These are phyloP conservation scores for Idaea dimidiata DNA, from an alignment of 2,888 invertebrate genomes.

Conservation along the genomic window DNA sequence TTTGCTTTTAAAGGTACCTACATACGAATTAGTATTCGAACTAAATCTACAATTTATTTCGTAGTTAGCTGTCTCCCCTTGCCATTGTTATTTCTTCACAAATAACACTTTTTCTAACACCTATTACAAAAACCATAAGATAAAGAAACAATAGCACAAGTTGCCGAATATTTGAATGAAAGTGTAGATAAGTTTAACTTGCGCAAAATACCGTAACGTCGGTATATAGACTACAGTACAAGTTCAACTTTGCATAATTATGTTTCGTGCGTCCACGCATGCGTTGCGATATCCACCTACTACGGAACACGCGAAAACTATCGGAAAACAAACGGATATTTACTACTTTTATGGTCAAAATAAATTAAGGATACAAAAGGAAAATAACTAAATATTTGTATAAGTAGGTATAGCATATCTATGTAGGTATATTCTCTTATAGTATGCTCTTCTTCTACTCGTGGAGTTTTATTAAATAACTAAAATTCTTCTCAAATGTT, in stretches of 20 bases:
- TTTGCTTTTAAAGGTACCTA: too few relatives aligned
- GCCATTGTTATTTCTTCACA: background rate
- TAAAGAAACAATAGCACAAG: slow-evolving; percentile 29
- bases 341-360: background rate
- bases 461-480: too few relatives aligned
- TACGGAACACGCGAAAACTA: background rate
- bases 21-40: background rate
- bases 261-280: slow-evolving; percentile 27
- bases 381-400: background rate
- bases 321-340: background rate
- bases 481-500: too few relatives aligned
- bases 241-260: slow-evolving; percentile 33
- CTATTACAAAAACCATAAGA: slow-evolving; percentile 15
- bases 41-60: background rate
- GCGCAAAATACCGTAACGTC: slow-evolving; percentile 21
- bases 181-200: background rate
- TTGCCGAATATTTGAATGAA: slow-evolving; percentile 23
- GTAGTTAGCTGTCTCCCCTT: background rate
- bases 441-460: too few relatives aligned
- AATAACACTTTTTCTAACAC: background rate
- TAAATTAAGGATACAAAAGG: background rate
- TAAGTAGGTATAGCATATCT: background rate
- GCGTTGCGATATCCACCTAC: slow-evolving; percentile 2
- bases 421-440: background rate
- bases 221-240: slow-evolving; percentile 21